These are phyloP conservation scores for Hypothenemus hampei DNA, from an alignment of 1,140 invertebrate species.

Conservation along the genomic window DNA sequence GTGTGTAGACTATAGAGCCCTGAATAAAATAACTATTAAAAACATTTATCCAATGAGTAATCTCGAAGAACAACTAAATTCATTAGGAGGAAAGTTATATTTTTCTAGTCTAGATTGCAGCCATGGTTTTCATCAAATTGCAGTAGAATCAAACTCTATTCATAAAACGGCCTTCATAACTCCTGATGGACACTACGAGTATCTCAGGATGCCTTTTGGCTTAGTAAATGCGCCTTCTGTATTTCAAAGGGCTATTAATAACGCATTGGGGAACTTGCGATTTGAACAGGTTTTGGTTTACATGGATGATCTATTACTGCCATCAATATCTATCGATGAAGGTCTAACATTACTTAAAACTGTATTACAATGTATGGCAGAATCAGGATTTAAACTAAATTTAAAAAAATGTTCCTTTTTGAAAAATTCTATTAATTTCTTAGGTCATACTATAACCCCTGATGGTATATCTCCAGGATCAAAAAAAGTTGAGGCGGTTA, in stretches of 20 bases:
- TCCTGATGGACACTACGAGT: constrained; percentile 34
- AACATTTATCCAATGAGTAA: too few relatives aligned
- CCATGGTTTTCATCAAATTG: constrained; percentile 37
- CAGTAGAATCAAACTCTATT: constrained; percentile 32
- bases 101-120: constrained; percentile 36
- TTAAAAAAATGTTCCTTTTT: constrained; percentile 13
- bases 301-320: constrained; percentile 40
- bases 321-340: constrained; percentile 7
- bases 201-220: constrained; percentile 32
- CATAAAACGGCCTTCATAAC: constrained; percentile 31
- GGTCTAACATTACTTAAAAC: background rate
- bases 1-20: too few relatives aligned
- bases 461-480: background rate
- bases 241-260: constrained; percentile 31
- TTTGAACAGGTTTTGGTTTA: constrained; percentile 33
- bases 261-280: constrained; percentile 16
- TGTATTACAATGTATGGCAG: background rate
- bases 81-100: too few relatives aligned
- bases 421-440: background rate
- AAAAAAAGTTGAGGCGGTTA: background rate
- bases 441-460: constrained; percentile 1
- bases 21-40: too few relatives aligned
- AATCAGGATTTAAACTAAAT: background rate
- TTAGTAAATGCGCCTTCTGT: constrained; percentile 25
- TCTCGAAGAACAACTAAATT: too few relatives aligned